Percentiles rank a stretch among this genome's conserved stretches.
These are phyloP conservation scores for Etheostoma cragini DNA, from an alignment of 2,113 vertebrate genomes.

Conservation along the genomic window DNA sequence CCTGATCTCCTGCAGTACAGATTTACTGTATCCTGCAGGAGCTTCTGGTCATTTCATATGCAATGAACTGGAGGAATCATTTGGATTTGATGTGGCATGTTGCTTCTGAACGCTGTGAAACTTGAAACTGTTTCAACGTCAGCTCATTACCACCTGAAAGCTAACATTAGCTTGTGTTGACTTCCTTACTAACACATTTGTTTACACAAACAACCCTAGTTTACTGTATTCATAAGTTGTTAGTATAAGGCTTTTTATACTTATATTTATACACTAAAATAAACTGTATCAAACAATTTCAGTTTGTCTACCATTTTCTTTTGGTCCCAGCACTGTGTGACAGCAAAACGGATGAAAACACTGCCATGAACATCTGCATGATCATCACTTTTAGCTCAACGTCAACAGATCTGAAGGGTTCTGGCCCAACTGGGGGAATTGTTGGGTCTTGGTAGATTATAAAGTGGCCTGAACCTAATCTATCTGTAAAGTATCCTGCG, in stretches of 20 bases:
- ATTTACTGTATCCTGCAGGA: not conserved
- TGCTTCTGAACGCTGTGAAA: constrained; percentile 26
- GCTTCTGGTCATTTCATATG: not conserved
- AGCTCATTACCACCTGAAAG: not conserved
- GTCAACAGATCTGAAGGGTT: not conserved
- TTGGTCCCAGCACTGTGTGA: not conserved
- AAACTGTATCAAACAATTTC: constrained; percentile 9
- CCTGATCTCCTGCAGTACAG: not conserved
- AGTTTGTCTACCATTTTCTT: not conserved
- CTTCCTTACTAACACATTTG: not conserved
- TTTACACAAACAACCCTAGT: not conserved
- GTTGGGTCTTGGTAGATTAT: too few species aligned
- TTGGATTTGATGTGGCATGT: not conserved
- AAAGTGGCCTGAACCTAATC: too few species aligned
- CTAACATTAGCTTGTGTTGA: constrained; percentile 1
- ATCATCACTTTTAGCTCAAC: not conserved
- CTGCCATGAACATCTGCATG: not conserved
- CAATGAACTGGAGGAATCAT: not conserved
- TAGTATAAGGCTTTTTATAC: constrained; percentile 5
- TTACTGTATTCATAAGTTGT: not conserved
- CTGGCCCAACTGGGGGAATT: too few species aligned
- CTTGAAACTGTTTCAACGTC: constrained; percentile 12
- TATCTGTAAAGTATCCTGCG: too few species aligned
- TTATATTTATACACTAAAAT: too few species aligned
- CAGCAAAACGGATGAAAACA: not conserved